phyloP scores from a whole-genome alignment of 92 coral and sea anemone species.

The Porites evermanni region DNA sequence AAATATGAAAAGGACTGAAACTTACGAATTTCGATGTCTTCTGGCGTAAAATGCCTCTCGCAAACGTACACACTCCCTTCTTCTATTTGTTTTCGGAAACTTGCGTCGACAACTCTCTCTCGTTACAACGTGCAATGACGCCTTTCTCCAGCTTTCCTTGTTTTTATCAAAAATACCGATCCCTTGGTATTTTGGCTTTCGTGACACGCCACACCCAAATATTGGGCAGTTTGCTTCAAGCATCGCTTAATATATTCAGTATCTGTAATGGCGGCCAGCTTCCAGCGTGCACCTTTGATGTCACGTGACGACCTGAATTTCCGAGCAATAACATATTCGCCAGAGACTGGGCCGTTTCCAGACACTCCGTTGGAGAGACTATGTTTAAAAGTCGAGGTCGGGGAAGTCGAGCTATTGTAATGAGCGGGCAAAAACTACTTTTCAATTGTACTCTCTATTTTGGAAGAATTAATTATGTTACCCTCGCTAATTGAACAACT shows the following conservation, averaged over 20 bases:
- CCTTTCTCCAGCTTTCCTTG: constrained; percentile 37
- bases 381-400: too few species aligned
- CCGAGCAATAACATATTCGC: background rate
- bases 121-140: constrained; percentile 26
- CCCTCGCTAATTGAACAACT: too few species aligned
- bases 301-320: background rate
- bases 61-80: constrained; percentile 45
- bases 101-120: constrained; percentile 50
- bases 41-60: constrained; percentile 49
- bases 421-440: too few species aligned
- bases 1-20: constrained; percentile 5
- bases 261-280: background rate
- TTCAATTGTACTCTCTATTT: too few species aligned
- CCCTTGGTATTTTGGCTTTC: constrained; percentile 36
- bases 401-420: too few species aligned
- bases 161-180: constrained; percentile 14
- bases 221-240: constrained; percentile 21
- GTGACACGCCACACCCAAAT: constrained; percentile 29
- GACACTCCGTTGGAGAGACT: too few species aligned
- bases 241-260: background rate
- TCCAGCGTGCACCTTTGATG: constrained; percentile 3
- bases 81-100: constrained; percentile 38
- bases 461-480: too few species aligned
- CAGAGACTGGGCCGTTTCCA: background rate
- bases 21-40: constrained; percentile 54